Base-by-base conservation (phyloP, 2,888 invertebrate species). In the Blomia tropicalis region DNA sequence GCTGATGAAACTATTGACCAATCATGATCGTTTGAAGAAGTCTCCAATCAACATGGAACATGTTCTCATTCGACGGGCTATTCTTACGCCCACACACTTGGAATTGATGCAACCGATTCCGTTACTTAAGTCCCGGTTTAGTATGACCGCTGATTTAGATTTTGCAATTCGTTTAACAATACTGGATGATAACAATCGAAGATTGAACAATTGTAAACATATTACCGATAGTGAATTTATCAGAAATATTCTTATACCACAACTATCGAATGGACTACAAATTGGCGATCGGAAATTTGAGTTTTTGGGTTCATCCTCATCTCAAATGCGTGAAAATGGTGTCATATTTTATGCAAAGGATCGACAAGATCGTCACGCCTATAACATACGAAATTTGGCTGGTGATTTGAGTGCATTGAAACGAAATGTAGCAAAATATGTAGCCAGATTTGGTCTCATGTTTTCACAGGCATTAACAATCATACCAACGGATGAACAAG, bases 371-470 rank as follows among this genome's bases (percentile, higher is more conserved):
- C 62, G 60, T 22, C 66, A 63, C 17, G 68, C 68, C 4, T 30
- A 61, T 4, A 22, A 23, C 11, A 68, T 70, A 25, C 62, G 69
- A 23, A 25, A 64, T 1, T 65, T 65, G 61, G 65, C 68, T 60
- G 70, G 70, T 1, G 66, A 69, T 54, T 66, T 70, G 23, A 65
- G 54, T n/a, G 32, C 44, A 29, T 66, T 68, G 25, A 64, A 60
- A 17, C 36, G 25, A 23, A 67, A 67, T 63, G 66, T 69, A n/a
- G 71, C 74, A 0, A 73, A 73, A 63, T 69, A 72, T 65, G 71
- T 73, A 69, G 71, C 73, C 19, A 66, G 74, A 27, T 70, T 74
- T 69, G 73, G 73, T n/a, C 73, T 74, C 54, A 71, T 72, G 63
- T 72, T 74, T 64, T 73, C 74, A 1, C 72, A 72, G 51, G 51